Base-by-base conservation (phyloP, 2,888 invertebrate genomes). In the Drosophila formosana region DNA sequence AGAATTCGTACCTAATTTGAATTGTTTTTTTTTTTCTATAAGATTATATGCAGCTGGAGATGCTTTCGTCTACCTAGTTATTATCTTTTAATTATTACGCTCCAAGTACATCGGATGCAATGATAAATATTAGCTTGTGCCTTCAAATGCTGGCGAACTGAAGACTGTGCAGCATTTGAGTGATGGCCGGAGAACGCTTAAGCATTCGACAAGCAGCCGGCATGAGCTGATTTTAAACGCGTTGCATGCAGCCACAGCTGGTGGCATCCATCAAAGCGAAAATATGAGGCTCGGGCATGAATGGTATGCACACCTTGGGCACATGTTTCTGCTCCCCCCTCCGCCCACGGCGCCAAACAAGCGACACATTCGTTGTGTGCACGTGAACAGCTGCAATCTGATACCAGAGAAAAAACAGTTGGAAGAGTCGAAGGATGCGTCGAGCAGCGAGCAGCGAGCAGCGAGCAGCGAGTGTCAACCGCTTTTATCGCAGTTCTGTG, bases 341-440 rank as follows among this genome's bases (percentile, higher is more conserved):
- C 28, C 28, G 28, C 28, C 28, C 28, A 4, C 18, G 18, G 1
- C 2, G 18, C 18, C 18, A 18, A 18, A 18, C 18, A 18, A 18
- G 11, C n/a, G n/a, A 43, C 32, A 34, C 56, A 65, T 43, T 47
- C 58, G 39, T 49, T 30, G 66, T 56, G 49, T 71, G 75, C 72
- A 75, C 73, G 78, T 81, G 81, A 68, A 64, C 50, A 66, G 58
- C 75, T 66, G 64, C 66, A 83, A 81, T 78, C 81, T 73, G 78
- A 37, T 68, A 26, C 18, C 3, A 6, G 13, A n/a, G 25, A 3
- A n/a, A 28, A 26, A 13, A 9, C 26, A 47, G 28, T n/a, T 3
- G 28, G 6, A 13, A 11, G 30, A 4, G 49, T 4, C 6, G 47
- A 6, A 32, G 11, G 13, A 39, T 39, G 39, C 39, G 13, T 6